A percentile compares a stretch with the other conserved stretches of the same genome.
Evolutionary conservation across 2,113 vertebrate genomes (phyloP).

Genomic region (Steatornis caripensis): DNA sequence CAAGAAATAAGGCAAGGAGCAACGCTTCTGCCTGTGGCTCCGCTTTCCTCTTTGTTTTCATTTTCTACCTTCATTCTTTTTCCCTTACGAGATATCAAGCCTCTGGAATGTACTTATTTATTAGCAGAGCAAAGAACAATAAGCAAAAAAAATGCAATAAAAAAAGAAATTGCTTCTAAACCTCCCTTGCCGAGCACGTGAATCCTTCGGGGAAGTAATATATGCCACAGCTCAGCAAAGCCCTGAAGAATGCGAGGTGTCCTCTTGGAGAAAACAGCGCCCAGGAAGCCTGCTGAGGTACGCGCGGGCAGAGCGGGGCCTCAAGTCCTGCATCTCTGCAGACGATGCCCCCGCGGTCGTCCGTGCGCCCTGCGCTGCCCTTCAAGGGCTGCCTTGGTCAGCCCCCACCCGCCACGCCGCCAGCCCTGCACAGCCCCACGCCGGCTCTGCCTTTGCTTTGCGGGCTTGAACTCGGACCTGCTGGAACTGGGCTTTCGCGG

Average conservation of each 20-base stretch:
- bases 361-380: too few species aligned
- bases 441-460: rapidly evolving
- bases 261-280: not conserved
- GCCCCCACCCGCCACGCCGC: not conserved
- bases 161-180: not conserved
- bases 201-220: not conserved
- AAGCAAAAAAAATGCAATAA: constrained; percentile 21
- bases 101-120: constrained; percentile 30
- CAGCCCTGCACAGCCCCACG: not conserved
- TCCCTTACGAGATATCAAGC: not conserved
- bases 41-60: not conserved
- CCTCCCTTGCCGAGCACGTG: not conserved
- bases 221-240: not conserved
- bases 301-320: rapidly evolving
- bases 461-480: not conserved
- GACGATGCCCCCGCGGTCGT: not conserved
- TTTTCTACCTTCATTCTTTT: constrained; percentile 16
- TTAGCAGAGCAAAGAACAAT: constrained; percentile 3
- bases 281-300: not conserved
- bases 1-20: not conserved
- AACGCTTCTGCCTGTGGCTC: not conserved
- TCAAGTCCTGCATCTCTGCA: not conserved
- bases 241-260: not conserved
- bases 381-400: not conserved
- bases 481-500: not conserved